Evolutionary conservation across 2,888 invertebrate species (phyloP).

Genomic region (Drosophila demipolita): DNA sequence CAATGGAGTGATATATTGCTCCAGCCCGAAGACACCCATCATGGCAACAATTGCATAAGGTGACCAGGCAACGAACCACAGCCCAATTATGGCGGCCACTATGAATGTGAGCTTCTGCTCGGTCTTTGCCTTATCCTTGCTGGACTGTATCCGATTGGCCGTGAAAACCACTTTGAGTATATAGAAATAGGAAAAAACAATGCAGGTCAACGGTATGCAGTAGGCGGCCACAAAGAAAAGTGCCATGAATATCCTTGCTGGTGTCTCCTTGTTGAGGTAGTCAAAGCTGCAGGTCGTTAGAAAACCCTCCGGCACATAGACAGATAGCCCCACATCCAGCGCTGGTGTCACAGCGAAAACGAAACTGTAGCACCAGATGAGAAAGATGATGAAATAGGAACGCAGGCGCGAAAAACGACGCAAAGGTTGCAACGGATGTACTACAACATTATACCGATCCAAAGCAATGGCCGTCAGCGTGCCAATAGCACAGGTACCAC

Average conservation of each 20-base stretch:
- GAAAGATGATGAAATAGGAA: slow-evolving; percentile 87
- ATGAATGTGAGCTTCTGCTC: slow-evolving; percentile 90
- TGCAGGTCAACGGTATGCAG: slow-evolving; percentile 90
- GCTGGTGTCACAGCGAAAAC: slow-evolving; percentile 90
- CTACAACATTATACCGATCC: slow-evolving; percentile 93
- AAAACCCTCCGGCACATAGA: slow-evolving; percentile 93
- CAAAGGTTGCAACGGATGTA: slow-evolving; percentile 90
- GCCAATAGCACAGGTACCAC: slow-evolving; percentile 92
- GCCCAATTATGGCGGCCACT: slow-evolving; percentile 89
- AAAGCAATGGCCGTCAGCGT: slow-evolving; percentile 92
- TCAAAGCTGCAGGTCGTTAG: slow-evolving; percentile 94
- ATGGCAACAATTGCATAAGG: slow-evolving; percentile 92
- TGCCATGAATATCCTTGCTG: slow-evolving; percentile 89
- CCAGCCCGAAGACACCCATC: slow-evolving; percentile 89
- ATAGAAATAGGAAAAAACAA: slow-evolving; percentile 90
- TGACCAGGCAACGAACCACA: slow-evolving; percentile 93
- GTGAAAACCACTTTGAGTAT: slow-evolving; percentile 89
- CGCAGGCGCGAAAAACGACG: slow-evolving; percentile 88
- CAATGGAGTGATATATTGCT: slow-evolving; percentile 88
- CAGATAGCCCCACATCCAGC: slow-evolving; percentile 88
- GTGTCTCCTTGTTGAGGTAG: slow-evolving; percentile 89
- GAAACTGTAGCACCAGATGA: slow-evolving; percentile 91
- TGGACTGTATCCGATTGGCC: slow-evolving; percentile 86
- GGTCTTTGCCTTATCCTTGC: slow-evolving; percentile 89
- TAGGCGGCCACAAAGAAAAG: slow-evolving; percentile 91